Percentiles rank a stretch among this genome's conserved stretches.
Conservation (phyloP, 35 echinoderm and acorn worm genomes). For the Nesometra sesokonis region DNA sequence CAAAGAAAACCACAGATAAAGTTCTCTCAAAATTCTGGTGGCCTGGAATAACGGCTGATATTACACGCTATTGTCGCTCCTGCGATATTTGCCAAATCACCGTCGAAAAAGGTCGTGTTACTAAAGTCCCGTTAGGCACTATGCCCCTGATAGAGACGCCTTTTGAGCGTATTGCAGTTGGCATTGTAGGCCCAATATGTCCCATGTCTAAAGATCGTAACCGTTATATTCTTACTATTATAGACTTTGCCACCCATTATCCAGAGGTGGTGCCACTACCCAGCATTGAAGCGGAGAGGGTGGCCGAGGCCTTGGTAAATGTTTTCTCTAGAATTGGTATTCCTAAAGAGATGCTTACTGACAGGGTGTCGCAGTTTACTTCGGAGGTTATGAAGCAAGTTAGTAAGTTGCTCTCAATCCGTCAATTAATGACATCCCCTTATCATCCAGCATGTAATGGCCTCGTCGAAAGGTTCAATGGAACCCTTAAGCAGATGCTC, state of each 20-base stretch:
- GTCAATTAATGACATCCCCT: conserved; percentile 46
- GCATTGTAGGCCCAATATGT: conserved; percentile 31
- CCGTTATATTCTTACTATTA: conserved; percentile 29
- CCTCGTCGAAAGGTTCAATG: conserved; percentile 57
- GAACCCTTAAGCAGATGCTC: conserved; percentile 41
- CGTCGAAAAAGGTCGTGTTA: conserved; percentile 12
- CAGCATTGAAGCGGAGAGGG: conserved; percentile 23
- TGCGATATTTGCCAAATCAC: conserved; percentile 28
- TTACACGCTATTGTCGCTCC: conserved; percentile 23
- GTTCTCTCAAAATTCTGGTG: conserved; percentile 12
- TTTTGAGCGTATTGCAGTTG: conserved; percentile 38
- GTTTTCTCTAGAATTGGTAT: conserved; percentile 38
- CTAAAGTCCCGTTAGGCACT: conserved; percentile 23
- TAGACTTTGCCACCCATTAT: conserved; percentile 48
- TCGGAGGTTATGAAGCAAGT: conserved; percentile 52
- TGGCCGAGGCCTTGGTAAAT: conserved; percentile 32
- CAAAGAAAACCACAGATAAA: conserved; percentile 13
- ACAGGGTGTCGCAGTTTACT: conserved; percentile 34
- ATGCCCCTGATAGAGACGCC: conserved; percentile 42
- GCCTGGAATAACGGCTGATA: conserved; percentile 10
- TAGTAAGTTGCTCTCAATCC: conserved; percentile 43
- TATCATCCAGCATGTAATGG: conserved; percentile 68
- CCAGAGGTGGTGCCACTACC: conserved; percentile 37
- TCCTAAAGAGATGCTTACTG: conserved; percentile 38
- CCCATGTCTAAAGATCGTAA: conserved; percentile 21